These are phyloP conservation scores for Chrysina gloriosa DNA, from an alignment of 2,888 invertebrate species.

Conservation along the genomic window DNA sequence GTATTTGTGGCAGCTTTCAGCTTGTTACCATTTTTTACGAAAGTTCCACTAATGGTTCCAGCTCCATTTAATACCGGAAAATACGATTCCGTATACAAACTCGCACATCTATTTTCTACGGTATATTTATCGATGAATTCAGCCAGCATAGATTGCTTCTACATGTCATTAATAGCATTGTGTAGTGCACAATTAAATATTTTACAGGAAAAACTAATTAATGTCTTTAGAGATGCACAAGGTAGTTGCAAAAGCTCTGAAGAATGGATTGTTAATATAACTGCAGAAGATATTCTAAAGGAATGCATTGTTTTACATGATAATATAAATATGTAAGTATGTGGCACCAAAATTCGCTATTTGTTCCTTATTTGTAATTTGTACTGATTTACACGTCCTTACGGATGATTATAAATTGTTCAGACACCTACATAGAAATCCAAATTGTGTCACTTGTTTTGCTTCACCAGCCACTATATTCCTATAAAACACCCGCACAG, in stretches of 20 bases:
- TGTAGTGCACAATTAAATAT: conserved; percentile 15
- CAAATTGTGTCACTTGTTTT: too few relatives aligned
- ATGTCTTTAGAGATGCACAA: not conserved
- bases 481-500: too few relatives aligned
- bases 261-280: not conserved
- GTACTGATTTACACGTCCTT: too few relatives aligned
- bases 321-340: not conserved
- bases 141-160: not conserved
- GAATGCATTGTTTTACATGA: conserved; percentile 29
- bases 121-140: not conserved
- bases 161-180: conserved; percentile 5
- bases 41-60: not conserved
- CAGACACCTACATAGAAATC: too few relatives aligned
- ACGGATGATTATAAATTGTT: too few relatives aligned
- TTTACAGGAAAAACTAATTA: not conserved
- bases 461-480: too few relatives aligned
- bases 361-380: too few relatives aligned
- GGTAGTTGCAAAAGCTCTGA: not conserved
- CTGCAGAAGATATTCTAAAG: not conserved
- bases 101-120: not conserved
- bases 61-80: conserved; percentile 1
- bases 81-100: conserved; percentile 6
- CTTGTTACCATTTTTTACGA: not conserved
- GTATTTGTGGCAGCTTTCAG: not conserved
- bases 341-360: not conserved